Evolutionary conservation across 2,113 vertebrate species (phyloP).

Genomic region (Rallus limicola): DNA sequence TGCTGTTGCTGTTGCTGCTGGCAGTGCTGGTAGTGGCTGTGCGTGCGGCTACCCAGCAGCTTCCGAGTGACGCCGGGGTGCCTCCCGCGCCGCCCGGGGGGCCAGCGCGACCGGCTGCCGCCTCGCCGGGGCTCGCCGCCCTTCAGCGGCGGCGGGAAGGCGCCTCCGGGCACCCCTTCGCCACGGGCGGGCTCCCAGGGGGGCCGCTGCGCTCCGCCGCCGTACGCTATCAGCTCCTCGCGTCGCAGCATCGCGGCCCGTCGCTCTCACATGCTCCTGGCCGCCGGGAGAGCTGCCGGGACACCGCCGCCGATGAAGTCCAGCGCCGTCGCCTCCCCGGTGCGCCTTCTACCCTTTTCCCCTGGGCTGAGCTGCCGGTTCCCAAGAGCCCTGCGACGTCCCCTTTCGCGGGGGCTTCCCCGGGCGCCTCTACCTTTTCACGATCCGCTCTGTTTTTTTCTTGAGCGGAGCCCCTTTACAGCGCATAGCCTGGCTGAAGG

Average conservation of each 20-base stretch:
- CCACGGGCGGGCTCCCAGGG: conserved; percentile 44
- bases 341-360: not conserved
- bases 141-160: not conserved
- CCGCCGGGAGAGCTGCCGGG: conserved; percentile 16
- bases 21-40: conserved; percentile 11
- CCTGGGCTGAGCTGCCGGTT: not conserved
- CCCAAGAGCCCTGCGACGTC: not conserved
- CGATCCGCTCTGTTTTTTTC: conserved; percentile 84
- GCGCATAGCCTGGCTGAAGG: conserved; percentile 82
- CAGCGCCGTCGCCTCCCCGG: not conserved
- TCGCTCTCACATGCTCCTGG: conserved; percentile 70
- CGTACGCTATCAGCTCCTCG: conserved; percentile 50
- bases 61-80: not conserved
- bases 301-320: not conserved
- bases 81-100: conserved; percentile 36
- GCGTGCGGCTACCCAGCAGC: conserved; percentile 37
- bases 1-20: conserved; percentile 19
- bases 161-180: conserved; percentile 11
- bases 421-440: conserved; percentile 85
- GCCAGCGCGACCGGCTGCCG: conserved; percentile 29
- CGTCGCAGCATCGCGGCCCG: conserved; percentile 62
- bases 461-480: conserved; percentile 82
- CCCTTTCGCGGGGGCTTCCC: not conserved
- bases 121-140: not conserved
- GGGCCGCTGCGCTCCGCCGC: conserved; percentile 36